Conservation (phyloP, 2,888 invertebrate genomes). For the Rugalucina vietnamica region DNA sequence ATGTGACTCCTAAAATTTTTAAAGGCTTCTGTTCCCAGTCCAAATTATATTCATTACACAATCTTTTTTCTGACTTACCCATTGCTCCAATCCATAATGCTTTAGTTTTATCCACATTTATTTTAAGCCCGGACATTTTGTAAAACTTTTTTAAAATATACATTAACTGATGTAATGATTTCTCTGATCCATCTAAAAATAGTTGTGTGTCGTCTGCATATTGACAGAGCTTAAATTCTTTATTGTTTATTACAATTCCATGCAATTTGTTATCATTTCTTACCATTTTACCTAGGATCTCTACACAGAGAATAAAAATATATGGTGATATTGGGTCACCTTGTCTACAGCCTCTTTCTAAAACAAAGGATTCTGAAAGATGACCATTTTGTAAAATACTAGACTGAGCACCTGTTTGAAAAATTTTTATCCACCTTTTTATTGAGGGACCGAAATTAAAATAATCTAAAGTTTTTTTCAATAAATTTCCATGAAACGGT, state of each 20-base stretch:
- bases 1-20: too few relatives aligned
- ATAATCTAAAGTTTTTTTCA: too few relatives aligned
- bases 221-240: background rate
- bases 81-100: too few relatives aligned
- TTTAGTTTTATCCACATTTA: background rate
- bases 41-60: too few relatives aligned
- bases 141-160: background rate
- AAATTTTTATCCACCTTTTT: too few relatives aligned
- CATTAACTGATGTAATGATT: background rate
- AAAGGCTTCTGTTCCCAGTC: too few relatives aligned
- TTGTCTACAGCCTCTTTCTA: background rate
- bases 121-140: background rate
- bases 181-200: background rate
- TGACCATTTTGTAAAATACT: background rate
- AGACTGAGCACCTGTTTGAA: too few relatives aligned
- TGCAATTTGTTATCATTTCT: background rate
- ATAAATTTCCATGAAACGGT: too few relatives aligned
- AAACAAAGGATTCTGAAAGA: background rate
- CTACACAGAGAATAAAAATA: background rate
- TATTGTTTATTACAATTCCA: background rate
- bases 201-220: background rate
- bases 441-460: too few relatives aligned
- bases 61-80: too few relatives aligned
- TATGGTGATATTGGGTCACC: background rate
- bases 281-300: background rate